Conservation (phyloP, 2,113 vertebrate species). For the Notiomystis cincta region DNA sequence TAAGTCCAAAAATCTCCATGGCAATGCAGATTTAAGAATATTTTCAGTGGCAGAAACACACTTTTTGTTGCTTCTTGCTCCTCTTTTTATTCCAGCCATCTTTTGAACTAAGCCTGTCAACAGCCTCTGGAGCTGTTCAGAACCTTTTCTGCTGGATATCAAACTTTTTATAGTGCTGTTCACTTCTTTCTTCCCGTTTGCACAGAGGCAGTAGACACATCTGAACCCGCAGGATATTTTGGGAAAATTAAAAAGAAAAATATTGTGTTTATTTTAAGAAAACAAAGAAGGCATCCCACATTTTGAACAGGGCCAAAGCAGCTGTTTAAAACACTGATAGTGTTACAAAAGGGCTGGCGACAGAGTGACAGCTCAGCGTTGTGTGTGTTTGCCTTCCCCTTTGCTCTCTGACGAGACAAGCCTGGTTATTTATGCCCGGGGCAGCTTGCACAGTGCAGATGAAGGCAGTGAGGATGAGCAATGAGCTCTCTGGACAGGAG, state of each 20-base stretch:
- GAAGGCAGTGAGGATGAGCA: background rate
- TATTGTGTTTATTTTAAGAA: background rate
- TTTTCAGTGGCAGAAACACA: background rate
- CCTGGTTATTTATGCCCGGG: background rate
- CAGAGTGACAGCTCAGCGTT: background rate
- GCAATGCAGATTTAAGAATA: background rate
- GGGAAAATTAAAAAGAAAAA: background rate
- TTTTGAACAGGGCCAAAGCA: background rate
- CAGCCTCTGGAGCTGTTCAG: background rate
- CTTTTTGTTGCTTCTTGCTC: background rate
- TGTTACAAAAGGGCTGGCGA: background rate
- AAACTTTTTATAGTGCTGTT: background rate
- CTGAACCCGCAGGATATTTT: background rate
- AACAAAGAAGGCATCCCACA: background rate
- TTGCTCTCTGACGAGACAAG: constrained; percentile 1
- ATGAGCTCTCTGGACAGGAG: background rate
- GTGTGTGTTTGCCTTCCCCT: background rate
- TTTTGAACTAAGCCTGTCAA: background rate
- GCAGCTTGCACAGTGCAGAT: background rate
- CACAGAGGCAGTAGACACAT: background rate
- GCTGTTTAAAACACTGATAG: constrained; percentile 22
- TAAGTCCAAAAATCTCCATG: background rate
- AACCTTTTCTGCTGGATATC: background rate
- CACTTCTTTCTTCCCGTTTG: background rate
- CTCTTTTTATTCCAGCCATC: background rate